Percentiles rank a stretch among this genome's conserved stretches.
Conservation (phyloP, 2,797 vertebrate species). For the Myripristis jacobus region DNA sequence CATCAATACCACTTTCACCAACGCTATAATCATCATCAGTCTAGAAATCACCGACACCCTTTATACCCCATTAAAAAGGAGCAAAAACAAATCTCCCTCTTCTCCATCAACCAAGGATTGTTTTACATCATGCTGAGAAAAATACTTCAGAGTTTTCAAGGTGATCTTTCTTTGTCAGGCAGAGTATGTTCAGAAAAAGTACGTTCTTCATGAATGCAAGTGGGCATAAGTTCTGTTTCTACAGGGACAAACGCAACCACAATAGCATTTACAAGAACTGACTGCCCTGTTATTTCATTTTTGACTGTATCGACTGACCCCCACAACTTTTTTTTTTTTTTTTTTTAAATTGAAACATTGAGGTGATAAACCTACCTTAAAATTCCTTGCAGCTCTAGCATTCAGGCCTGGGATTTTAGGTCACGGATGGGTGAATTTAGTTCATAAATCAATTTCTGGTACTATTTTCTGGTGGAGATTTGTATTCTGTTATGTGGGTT, state of each 20-base stretch:
- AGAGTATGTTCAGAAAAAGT: too few relatives aligned
- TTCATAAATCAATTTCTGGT: too few relatives aligned
- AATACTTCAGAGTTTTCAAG: constrained; percentile 15
- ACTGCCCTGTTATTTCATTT: not conserved
- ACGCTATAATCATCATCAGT: constrained; percentile 18
- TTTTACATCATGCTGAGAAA: constrained; percentile 12
- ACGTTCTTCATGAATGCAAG: too few relatives aligned
- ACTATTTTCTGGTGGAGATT: too few relatives aligned
- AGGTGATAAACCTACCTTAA: too few relatives aligned
- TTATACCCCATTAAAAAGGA: not conserved
- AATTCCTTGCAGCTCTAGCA: too few relatives aligned
- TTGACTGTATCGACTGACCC: too few relatives aligned
- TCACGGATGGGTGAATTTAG: too few relatives aligned
- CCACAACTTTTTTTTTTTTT: too few relatives aligned
- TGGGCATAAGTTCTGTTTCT: not conserved
- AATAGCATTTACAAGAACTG: not conserved
- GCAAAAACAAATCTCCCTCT: not conserved
- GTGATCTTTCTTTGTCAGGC: not conserved
- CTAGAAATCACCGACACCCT: not conserved
- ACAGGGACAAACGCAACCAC: not conserved
- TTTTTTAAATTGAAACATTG: too few relatives aligned
- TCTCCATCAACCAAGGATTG: not conserved
- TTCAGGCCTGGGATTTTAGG: too few relatives aligned
- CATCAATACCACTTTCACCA: not conserved
- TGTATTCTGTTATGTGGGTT: too few relatives aligned